Base-by-base conservation (phyloP, 2,888 invertebrate species). In the Abrostola triplasia region DNA sequence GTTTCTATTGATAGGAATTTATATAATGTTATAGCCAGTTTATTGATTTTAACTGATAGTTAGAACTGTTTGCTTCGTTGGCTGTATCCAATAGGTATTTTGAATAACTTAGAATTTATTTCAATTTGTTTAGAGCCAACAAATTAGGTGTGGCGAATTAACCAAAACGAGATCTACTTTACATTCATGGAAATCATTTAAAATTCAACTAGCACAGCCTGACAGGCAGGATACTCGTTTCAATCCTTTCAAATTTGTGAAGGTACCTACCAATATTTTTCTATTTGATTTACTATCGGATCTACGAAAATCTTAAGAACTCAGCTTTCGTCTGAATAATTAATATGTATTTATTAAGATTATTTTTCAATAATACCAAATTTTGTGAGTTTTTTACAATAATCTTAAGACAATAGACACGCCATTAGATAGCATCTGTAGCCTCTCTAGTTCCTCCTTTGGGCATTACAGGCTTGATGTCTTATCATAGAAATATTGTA, bases 91-190 rank as follows among this genome's bases (percentile, higher is more conserved):
- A 24, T 24, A 47, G 24, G 13, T 47, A 47, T 8, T 47, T 24
- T 9, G 24, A 47, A 47, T 47, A 24, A 8, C 8, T 47, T 13
- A 24, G 44, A 47, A 47, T 47, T 9, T 5, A 47, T 47, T 47
- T 9, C 24, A 47, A 47, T 47, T 47, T 47, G 24, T 47, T 47
- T 47, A 9, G 13, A 24, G 8, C 44, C 13, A 47, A 24, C 13
- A 13, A 47, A 47, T 47, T 47, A 47, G 44, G 44, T 47, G 44
- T 24, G 44, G 44, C 24, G 9, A 47, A 47, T 47, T 47, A 47
- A 24, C 8, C 9, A 24, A 47, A 47, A 47, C 44, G 13, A 47
- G 44, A 24, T 8, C 44, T 24, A 47, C 1, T 13, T 4, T 44
- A 47, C 24, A 24, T 24, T 24, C 24, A 24, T 47, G 13, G 8